Percentiles rank a stretch among this genome's conserved stretches.
These are phyloP conservation scores for Tetrao urogallus DNA, from an alignment of 2,113 vertebrate species.

Conservation along the genomic window DNA sequence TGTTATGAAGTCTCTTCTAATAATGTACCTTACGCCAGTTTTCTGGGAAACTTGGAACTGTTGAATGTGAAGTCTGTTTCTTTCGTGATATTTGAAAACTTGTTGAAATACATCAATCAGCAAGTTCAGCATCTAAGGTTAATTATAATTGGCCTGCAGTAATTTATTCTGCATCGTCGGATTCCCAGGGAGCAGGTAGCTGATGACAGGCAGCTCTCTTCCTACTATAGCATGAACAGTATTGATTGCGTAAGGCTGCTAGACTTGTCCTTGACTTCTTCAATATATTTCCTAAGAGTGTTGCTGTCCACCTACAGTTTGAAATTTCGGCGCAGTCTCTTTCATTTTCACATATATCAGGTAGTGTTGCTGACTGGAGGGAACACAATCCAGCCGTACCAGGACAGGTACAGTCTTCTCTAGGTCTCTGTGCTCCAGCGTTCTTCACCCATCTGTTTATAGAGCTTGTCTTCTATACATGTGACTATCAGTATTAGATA, in stretches of 20 bases:
- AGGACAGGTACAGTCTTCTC: not conserved
- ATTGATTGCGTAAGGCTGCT: not conserved
- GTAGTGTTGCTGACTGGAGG: not conserved
- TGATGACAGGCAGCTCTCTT: not conserved
- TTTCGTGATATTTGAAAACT: not conserved
- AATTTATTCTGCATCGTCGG: not conserved
- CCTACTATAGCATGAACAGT: not conserved
- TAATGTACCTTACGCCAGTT: not conserved
- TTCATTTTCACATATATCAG: not conserved
- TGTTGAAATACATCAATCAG: not conserved
- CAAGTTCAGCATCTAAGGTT: not conserved
- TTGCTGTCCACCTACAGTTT: not conserved
- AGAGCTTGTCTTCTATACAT: not conserved
- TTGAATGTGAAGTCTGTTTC: not conserved
- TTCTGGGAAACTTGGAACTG: not conserved
- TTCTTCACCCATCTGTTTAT: fast-evolving
- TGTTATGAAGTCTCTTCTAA: not conserved
- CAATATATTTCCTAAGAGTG: not conserved
- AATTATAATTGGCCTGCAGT: not conserved
- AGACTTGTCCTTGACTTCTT: not conserved
- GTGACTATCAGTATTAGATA: not conserved
- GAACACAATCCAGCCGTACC: not conserved
- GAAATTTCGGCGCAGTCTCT: not conserved
- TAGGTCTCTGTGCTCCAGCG: not conserved
- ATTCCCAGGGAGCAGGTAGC: not conserved